Evolutionary conservation across 2,888 invertebrate genomes (phyloP), one percentile per base, ranked within the genome.

Genomic region (Caenorhabditis zanzibari): DNA sequence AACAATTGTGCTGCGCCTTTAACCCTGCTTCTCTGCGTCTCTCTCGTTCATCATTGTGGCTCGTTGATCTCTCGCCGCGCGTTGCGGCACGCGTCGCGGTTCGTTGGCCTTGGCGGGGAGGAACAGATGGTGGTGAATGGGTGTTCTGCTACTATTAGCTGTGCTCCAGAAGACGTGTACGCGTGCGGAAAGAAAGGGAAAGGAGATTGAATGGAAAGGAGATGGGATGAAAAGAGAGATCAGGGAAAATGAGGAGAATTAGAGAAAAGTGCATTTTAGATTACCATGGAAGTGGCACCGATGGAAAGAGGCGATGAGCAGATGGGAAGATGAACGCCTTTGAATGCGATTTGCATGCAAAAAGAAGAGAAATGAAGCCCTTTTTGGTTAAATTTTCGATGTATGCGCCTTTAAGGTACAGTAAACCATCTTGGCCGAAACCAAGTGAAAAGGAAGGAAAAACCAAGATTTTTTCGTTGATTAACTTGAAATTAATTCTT

Each of bases 21-120:
- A 81, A 82, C 52, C 72, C 82, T 72, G 76, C 66, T 58, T 68
- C 76, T 82, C 76, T 63, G 54, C 1, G n/a, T n/a, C n/a, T n/a
- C n/a, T n/a, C n/a, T n/a, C 32, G 14, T 3, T 6, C 26, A 54
- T 2, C 69, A 35, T 28, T 38, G 26, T 35, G 1, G 41, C 10
- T 56, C 44, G 44, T 52, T 26, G 32, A 10, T 82, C 58, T 52
- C 44, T 76, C 72, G 38, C 24, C 41, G 75, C 32, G 63, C 35
- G 52, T n/a, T 16, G 74, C 66, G 69, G 35, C 54, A 12, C 10
- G 54, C 64, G 66, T 49, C 47, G 75, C 63, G 63, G 47, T 19
- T 44, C 44, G 49, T 61, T 16, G 12, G 24, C 64, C 61, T n/a
- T 63, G 44, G 44, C 19, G 9, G 63, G 44, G 44, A 14, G 9